Base-by-base conservation (phyloP, 2,797 vertebrate genomes). In the Gallinago nigripennis region DNA sequence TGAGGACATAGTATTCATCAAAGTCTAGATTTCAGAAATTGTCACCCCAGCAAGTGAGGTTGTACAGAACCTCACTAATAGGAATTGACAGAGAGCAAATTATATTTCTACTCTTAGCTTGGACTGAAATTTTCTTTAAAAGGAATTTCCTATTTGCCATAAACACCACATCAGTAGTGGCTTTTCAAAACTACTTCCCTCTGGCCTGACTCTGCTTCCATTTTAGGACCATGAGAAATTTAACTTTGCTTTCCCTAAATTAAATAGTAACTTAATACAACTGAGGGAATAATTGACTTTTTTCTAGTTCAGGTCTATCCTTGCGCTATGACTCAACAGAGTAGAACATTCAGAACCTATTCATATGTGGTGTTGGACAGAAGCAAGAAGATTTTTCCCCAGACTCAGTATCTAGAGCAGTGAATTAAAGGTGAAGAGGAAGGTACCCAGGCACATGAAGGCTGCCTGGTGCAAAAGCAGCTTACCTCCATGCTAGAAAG, bases 61-160 rank as follows among this genome's bases (percentile, higher is more conserved):
- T 30, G 24, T 60, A 41, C 39, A 19, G 13, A 50, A 69, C 73
- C 64, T 95, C 19, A 58, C 75, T 83, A 79, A 53, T 21, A 82
- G 19, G 30, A 85, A 25, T 25, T 89, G 39, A 27, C 64, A 79
- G 51, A 77, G 45, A 79, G 9, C 37, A 93, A 94, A 77, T 86
- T 81, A 31, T 88, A 50, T 70, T 90, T 80, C 41, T 65, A n/a
- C 6, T 86, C 9, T 69, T 63, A 46, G 31, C 24, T 87, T 90
- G 50, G 31, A 37, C 53, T 81, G 53, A 82, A 33, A 72, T 94
- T 88, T 92, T 92, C 72, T 81, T 90, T 91, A 60, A 86, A 89
- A 88, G 27, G 4, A 66, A 64, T 91, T 94, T 93, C 8, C 21
- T 13, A 37, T 80, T 91, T 94, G 27, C 70, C 21, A 11, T 70